Percentiles rank a stretch among this genome's conserved stretches.
Evolutionary conservation across 2,113 vertebrate species (phyloP).

Genomic region (Oncorhynchus mykiss): DNA sequence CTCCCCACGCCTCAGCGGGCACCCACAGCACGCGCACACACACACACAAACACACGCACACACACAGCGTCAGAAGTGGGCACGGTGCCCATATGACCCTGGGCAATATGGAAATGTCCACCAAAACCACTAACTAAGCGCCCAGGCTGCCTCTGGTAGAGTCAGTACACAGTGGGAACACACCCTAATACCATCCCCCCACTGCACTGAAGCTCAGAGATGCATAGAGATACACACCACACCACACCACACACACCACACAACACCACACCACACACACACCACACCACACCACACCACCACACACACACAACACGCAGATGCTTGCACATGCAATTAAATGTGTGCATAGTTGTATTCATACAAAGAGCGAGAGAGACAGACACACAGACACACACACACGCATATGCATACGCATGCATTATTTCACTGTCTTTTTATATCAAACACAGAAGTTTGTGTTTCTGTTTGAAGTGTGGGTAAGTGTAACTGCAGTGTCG

Average conservation of each 20-base stretch:
- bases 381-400: neutral
- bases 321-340: neutral
- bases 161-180: neutral
- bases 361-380: neutral
- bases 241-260: constrained; percentile 12
- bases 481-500: constrained; percentile 45
- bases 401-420: neutral
- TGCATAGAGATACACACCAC: neutral
- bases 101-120: constrained; percentile 77
- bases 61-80: constrained; percentile 72
- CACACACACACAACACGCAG: neutral
- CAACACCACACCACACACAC: neutral
- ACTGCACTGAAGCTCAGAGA: neutral
- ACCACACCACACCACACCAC: constrained; percentile 8
- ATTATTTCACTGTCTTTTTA: neutral
- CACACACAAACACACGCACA: constrained; percentile 16
- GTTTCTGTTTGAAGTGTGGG: constrained; percentile 55
- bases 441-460: neutral
- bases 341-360: neutral
- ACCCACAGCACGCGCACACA: constrained; percentile 48
- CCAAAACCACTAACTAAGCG: constrained; percentile 64
- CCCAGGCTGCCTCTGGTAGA: constrained; percentile 47
- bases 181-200: neutral
- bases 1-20: constrained; percentile 73
- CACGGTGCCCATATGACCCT: constrained; percentile 71